Conservation (phyloP, 2,797 vertebrate genomes). For the Hippocampus kuda region DNA sequence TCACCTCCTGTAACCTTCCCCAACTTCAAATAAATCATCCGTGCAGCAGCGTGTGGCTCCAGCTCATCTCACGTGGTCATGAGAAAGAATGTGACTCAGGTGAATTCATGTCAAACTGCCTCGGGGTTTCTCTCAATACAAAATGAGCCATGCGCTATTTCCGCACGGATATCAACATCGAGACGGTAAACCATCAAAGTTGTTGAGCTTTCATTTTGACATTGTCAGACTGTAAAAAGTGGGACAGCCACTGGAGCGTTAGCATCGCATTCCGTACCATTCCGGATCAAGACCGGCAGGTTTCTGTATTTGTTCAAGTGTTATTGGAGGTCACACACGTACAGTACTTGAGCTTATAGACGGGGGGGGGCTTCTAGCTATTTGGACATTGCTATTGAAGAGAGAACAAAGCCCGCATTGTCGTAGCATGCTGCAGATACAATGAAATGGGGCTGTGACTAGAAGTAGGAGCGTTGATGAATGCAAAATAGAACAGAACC, state of each 20-base stretch:
- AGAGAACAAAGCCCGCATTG: neutral
- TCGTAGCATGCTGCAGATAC: too few relatives aligned
- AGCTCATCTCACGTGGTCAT: constrained; percentile 25
- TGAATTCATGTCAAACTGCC: neutral
- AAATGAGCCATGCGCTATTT: neutral
- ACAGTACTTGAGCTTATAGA: neutral
- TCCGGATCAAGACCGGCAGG: neutral
- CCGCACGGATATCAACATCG: neutral
- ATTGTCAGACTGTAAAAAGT: too few relatives aligned
- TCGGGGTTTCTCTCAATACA: neutral
- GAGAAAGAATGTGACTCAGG: constrained; percentile 16
- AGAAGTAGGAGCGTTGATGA: too few relatives aligned
- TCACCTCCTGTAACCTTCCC: constrained; percentile 18
- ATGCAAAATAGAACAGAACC: neutral
- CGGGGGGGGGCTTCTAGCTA: too few relatives aligned
- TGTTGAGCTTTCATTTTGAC: neutral
- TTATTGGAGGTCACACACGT: neutral
- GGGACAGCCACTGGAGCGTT: neutral
- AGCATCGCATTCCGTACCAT: neutral
- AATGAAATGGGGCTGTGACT: too few relatives aligned
- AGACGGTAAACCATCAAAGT: neutral
- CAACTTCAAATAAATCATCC: constrained; percentile 20
- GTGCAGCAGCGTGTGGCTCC: neutral
- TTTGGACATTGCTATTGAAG: too few relatives aligned
- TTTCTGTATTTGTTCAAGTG: neutral